Conservation (phyloP, 2,888 invertebrate genomes). For the Caenorhabditis zanzibari region DNA sequence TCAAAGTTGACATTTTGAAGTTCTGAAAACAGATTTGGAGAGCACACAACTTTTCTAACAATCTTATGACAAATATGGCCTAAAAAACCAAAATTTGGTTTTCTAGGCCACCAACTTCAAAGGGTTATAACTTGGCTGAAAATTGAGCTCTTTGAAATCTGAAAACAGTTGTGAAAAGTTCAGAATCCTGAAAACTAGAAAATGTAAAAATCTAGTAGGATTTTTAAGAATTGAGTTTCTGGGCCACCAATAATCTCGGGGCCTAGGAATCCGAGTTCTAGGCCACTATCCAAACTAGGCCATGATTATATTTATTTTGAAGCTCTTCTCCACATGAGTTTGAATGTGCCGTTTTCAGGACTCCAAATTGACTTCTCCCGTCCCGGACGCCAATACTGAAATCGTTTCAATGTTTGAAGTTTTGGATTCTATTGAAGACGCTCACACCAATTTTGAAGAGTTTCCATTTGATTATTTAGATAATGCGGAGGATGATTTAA, state of each 20-base stretch:
- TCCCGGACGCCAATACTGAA: constrained; percentile 46
- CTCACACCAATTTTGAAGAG: constrained; percentile 70
- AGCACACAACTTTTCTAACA: background rate
- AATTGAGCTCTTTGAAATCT: no score
- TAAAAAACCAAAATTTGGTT: background rate
- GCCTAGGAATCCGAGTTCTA: no score
- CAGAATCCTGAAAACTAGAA: no score
- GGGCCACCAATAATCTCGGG: no score
- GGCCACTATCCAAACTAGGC: background rate
- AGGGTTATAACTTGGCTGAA: no score
- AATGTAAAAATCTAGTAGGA: no score
- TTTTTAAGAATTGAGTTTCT: no score
- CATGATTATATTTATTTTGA: background rate
- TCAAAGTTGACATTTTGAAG: background rate
- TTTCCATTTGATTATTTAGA: constrained; percentile 74
- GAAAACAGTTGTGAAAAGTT: no score
- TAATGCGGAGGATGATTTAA: constrained; percentile 59
- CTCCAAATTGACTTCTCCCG: background rate
- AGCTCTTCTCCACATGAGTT: background rate
- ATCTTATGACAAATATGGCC: no score
- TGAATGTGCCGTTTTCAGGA: background rate
- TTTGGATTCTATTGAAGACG: constrained; percentile 71
- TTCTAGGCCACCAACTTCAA: no score
- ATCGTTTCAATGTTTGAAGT: constrained; percentile 62
- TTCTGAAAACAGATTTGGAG: no score